A percentile compares a stretch with the other conserved stretches of the same genome.
Evolutionary conservation across 2,797 vertebrate species (phyloP).

Genomic region (Coendou prehensilis): DNA sequence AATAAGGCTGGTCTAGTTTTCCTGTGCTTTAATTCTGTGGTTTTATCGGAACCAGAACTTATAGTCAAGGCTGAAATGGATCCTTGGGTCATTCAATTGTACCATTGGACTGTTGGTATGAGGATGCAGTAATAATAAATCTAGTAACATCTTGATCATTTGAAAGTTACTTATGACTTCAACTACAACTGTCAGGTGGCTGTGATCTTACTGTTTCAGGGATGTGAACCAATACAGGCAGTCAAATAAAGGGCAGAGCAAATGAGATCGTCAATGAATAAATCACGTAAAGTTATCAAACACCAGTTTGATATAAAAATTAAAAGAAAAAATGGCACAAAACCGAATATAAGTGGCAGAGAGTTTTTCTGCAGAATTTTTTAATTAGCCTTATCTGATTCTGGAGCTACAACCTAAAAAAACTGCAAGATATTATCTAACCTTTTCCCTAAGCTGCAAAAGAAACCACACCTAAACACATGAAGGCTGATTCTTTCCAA

Average conservation of each 20-base stretch:
- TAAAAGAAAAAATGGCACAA: slow-evolving; percentile 15
- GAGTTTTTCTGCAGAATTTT: neutral
- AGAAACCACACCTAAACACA: neutral
- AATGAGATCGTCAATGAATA: slow-evolving; percentile 15
- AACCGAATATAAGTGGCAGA: neutral
- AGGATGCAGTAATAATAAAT: neutral
- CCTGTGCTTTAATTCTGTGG: neutral
- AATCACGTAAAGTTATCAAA: slow-evolving; percentile 20
- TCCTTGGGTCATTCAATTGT: neutral
- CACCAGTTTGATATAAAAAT: slow-evolving; percentile 10
- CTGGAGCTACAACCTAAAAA: neutral
- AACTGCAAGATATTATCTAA: neutral
- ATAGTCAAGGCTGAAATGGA: neutral
- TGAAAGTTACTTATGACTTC: slow-evolving; percentile 41
- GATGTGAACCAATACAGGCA: slow-evolving; percentile 29
- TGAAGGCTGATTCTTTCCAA: neutral
- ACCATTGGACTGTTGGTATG: neutral
- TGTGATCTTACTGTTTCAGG: slow-evolving; percentile 23
- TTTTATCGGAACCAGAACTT: slow-evolving; percentile 10
- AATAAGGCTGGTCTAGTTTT: neutral
- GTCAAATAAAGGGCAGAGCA: slow-evolving; percentile 2
- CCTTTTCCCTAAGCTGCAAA: neutral
- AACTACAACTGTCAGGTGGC: slow-evolving; percentile 27
- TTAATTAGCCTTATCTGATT: neutral
- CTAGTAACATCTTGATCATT: neutral